Evolutionary conservation across 2,888 invertebrate species (phyloP).

Genomic region (Phrixothrix hirtus): DNA sequence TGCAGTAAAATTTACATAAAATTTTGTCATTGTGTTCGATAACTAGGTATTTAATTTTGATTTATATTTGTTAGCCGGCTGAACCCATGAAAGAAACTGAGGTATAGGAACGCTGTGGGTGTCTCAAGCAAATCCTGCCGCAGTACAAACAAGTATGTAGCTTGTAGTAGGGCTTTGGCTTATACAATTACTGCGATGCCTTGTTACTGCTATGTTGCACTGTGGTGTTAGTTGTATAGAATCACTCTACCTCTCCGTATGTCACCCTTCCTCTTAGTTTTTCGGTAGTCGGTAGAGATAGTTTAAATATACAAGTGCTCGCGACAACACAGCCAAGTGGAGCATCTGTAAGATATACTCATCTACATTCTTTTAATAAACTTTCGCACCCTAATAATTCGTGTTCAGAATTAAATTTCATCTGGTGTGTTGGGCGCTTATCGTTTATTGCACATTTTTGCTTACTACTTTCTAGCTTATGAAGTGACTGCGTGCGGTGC

Average conservation of each 20-base stretch:
- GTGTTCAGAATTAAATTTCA: slow-evolving; percentile 8
- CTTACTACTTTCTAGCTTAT: slow-evolving; percentile 17
- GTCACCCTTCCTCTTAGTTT: slow-evolving; percentile 39
- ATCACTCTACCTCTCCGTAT: slow-evolving; percentile 47
- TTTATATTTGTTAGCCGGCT: slow-evolving; percentile 71
- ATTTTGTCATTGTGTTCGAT: slow-evolving; percentile 11
- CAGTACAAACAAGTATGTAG: slow-evolving; percentile 67
- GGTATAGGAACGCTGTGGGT: slow-evolving; percentile 66
- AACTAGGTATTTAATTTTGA: slow-evolving; percentile 49
- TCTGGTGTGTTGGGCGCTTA: slow-evolving; percentile 26
- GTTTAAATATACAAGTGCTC: slow-evolving; percentile 35
- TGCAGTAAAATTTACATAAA: slow-evolving; percentile 20
- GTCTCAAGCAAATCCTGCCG: slow-evolving; percentile 63
- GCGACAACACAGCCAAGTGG: slow-evolving; percentile 55
- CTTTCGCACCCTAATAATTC: neutral
- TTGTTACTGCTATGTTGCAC: slow-evolving; percentile 54
- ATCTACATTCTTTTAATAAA: slow-evolving; percentile 1
- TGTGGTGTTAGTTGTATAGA: slow-evolving; percentile 54
- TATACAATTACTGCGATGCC: slow-evolving; percentile 51
- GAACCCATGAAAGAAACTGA: slow-evolving; percentile 77
- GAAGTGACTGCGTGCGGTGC: slow-evolving; percentile 27
- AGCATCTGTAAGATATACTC: slow-evolving; percentile 4
- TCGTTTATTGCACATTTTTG: slow-evolving; percentile 7
- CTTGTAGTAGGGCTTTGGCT: slow-evolving; percentile 57
- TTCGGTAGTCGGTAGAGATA: slow-evolving; percentile 32